Evolutionary conservation across 2,888 invertebrate genomes (phyloP), one percentile per base, ranked within the genome.

Genomic region (Lydus trimaculatus): DNA sequence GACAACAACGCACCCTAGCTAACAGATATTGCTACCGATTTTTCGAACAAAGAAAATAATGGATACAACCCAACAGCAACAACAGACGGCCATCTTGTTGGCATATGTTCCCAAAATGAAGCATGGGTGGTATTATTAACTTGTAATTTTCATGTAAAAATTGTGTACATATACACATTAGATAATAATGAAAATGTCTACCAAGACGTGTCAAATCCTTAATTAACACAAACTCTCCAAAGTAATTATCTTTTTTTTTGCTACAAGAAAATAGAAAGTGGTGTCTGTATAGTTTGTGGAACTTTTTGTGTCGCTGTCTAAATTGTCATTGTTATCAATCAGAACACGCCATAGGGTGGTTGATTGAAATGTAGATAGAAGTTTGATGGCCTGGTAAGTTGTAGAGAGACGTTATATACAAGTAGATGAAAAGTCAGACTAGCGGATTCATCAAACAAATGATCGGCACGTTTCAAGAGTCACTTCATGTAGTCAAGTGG

Each of bases 401-500:
- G 59, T 65, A 31, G 61, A 61, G 61, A 61, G 25, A 58, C 59
- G 72, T 70, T 69, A n/a, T n/a, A n/a, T n/a, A 73, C 72, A 72
- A 78, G 75, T 73, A 71, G 72, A 74, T 73, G 75, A 78, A 76
- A 80, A 79, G 80, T 78, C 78, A 77, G 75, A 60, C 72, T 73
- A 72, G 73, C 79, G 76, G 78, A 80, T 80, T 81, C 80, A 80
- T 81, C 81, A 82, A 82, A 81, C 80, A 81, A 81, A 82, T 80
- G 82, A 82, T 82, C 80, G 82, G 81, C 81, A 82, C 81, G 82
- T 82, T 81, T 82, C 77, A 72, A 82, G 81, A 64, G 76, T 72
- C 79, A 76, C 82, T 82, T 81, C 81, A 81, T 81, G 79, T 79
- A 80, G 81, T 82, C 80, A 79, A 82, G 81, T 75, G 78, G 65